Evolutionary conservation across 2,113 vertebrate species (phyloP).

Genomic region (Osmerus eperlanus): DNA sequence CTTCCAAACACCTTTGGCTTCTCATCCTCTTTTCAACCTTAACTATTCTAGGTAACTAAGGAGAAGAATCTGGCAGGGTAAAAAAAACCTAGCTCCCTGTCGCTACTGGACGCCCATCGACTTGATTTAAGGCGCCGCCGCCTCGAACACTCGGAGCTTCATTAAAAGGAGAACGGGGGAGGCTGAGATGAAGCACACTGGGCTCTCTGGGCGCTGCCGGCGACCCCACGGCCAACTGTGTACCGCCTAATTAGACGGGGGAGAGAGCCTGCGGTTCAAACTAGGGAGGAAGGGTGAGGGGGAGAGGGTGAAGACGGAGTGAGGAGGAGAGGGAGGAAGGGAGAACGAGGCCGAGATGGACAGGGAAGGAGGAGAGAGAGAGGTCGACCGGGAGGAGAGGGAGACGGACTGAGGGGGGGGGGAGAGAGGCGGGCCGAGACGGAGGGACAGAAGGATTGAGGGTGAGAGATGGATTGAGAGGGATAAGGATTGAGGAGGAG

Average conservation of each 20-base stretch:
- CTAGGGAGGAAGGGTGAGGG: no score
- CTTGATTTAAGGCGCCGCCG: not conserved
- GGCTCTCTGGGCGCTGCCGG: conserved; percentile 41
- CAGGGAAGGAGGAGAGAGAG: not conserved
- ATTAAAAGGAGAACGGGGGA: conserved; percentile 1
- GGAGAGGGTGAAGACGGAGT: not conserved
- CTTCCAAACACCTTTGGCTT: not conserved
- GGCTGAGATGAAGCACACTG: conserved; percentile 29
- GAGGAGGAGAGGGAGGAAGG: not conserved
- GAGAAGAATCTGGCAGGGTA: not conserved
- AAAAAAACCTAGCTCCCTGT: not conserved
- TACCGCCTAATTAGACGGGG: conserved; percentile 54
- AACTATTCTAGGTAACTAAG: not conserved
- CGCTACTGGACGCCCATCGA: not conserved
- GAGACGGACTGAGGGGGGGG: not conserved
- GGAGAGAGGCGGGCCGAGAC: no score
- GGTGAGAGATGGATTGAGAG: no score
- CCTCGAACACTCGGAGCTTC: not conserved
- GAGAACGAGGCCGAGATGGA: not conserved
- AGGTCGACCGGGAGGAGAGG: not conserved
- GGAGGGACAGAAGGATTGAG: no score
- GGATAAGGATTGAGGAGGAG: no score
- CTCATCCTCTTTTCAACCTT: not conserved
- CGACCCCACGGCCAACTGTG: conserved; percentile 48
- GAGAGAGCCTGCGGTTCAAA: conserved; percentile 40